Percentiles rank a stretch among this genome's conserved stretches.
These are phyloP conservation scores for Pseudococcus longispinus DNA, from an alignment of 2,888 invertebrate genomes.

Conservation along the genomic window DNA sequence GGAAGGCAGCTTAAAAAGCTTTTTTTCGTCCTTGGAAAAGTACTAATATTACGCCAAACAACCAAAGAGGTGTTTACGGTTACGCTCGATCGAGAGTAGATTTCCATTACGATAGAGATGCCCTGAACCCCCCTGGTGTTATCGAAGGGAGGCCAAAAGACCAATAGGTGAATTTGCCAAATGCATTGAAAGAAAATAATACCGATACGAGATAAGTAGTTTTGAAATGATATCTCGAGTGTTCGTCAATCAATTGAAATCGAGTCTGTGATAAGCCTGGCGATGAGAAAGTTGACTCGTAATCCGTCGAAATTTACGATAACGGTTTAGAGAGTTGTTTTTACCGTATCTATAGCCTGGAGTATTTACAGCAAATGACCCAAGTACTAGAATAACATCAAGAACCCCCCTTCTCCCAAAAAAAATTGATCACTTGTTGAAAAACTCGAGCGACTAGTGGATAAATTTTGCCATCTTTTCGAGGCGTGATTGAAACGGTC, in stretches of 20 bases:
- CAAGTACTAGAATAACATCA: neutral
- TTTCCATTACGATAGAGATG: neutral
- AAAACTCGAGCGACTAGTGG: neutral
- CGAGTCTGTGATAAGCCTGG: neutral
- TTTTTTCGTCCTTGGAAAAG: neutral
- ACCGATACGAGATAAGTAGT: no score
- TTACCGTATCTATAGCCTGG: neutral
- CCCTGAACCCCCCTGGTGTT: neutral
- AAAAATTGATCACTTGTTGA: neutral
- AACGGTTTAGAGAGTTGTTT: slow-evolving; percentile 9
- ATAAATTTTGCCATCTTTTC: neutral
- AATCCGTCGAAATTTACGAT: neutral
- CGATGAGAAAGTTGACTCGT: neutral
- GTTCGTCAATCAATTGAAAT: neutral
- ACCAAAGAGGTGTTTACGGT: neutral
- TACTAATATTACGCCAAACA: neutral
- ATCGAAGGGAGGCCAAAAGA: neutral
- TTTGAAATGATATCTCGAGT: neutral
- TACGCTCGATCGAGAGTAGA: neutral
- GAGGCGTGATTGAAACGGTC: neutral
- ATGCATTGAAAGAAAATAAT: no score
- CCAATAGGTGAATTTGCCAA: neutral
- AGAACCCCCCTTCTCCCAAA: no score
- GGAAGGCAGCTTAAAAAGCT: neutral
- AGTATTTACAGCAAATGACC: neutral